phyloP scores from a whole-genome alignment of 2,113 vertebrate genomes.

The Sebastes fasciatus region DNA sequence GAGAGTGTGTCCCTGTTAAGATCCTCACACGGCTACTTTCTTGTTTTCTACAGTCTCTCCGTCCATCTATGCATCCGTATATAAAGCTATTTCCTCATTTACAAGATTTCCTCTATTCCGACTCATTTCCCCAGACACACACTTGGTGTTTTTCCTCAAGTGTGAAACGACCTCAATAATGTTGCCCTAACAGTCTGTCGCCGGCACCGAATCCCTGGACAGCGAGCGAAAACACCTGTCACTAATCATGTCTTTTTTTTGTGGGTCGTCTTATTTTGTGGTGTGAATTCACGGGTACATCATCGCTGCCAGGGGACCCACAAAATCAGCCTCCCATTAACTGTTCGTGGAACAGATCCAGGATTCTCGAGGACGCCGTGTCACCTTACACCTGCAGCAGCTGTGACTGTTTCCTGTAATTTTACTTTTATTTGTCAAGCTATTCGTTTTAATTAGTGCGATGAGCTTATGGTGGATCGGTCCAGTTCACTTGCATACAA shows the following conservation, averaged over 20 bases:
- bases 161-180: constrained; percentile 54
- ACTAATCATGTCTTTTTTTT: constrained; percentile 59
- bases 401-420: constrained; percentile 21
- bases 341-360: constrained; percentile 37
- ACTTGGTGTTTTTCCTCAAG: constrained; percentile 28
- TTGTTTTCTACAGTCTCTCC: constrained; percentile 5
- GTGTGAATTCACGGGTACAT: constrained; percentile 51
- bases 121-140: constrained; percentile 49
- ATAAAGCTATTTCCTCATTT: constrained; percentile 45
- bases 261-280: constrained; percentile 44
- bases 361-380: background rate
- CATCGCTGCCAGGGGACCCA: constrained; percentile 35
- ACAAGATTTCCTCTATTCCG: constrained; percentile 20
- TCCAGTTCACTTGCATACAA: background rate
- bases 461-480: constrained; percentile 9
- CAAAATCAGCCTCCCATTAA: constrained; percentile 39
- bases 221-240: constrained; percentile 48
- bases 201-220: constrained; percentile 37
- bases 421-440: constrained; percentile 14
- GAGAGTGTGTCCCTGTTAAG: background rate
- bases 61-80: background rate
- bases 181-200: constrained; percentile 54
- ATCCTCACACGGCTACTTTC: background rate
- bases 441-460: constrained; percentile 35
- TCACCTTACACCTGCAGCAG: constrained; percentile 32